Base-by-base conservation (phyloP, 2,113 vertebrate genomes). In the Cyphomyrus discorhynchus region DNA sequence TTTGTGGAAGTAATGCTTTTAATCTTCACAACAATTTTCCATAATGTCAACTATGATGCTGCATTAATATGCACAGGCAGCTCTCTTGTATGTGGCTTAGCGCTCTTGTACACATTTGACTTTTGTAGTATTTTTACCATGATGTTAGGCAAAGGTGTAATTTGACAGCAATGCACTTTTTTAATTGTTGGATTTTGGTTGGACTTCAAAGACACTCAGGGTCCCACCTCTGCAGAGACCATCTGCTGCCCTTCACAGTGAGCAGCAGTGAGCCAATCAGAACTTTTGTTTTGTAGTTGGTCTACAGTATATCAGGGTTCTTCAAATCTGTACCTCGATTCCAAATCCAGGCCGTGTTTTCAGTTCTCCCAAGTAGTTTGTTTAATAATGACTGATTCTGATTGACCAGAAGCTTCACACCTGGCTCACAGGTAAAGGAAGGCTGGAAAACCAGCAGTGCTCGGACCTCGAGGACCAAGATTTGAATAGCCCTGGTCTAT, bases 1-100 rank as follows among this genome's bases (percentile, higher is more conserved):
- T 92, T 88, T 92, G 90, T 90, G 70, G 77, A 92, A 91, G 77
- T 93, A 93, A 91, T 92, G 39, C 21, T 85, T 85, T 85, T 49
- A 45, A 47, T 42, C 88, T 42, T 31, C 45, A 47, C 31, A 39
- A 74, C 42, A 49, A 24, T n/a, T 27, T 46, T 31, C n/a, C 27
- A 39, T 47, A 9, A 77, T 66, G 46, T 31, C 87, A 45, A n/a
- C 62, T 49, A 58, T 42, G 66, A 58, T 8, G n/a, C 35, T 84
- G 21, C 82, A 84, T 39, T 39, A 19, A 77, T 42, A 39, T 39
- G 70, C 4, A 39, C 31, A 15, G 35, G 5, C 13, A 17, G 70
- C 1, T 39, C 15, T 35, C 31, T 19, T 77, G 39, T 35, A 7
- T 19, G 35, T 19, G 11, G 70, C 35, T 77, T 39, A 19, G 70